Conservation (phyloP, 2,888 invertebrate genomes). For the Cabera pusaria region DNA sequence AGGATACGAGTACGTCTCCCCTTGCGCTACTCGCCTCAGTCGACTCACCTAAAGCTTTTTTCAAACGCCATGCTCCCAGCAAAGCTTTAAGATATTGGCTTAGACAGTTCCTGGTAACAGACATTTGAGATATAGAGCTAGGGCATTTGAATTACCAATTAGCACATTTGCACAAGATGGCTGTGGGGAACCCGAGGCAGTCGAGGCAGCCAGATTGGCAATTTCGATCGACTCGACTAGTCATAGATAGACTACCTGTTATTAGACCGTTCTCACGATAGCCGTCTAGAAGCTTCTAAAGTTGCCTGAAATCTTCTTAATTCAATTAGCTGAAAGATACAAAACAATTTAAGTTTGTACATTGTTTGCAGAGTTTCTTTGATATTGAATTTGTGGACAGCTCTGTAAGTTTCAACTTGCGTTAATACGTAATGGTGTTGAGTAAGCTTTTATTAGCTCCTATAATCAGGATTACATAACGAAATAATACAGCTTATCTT, state of each 20-base stretch:
- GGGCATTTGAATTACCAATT: conserved; percentile 25
- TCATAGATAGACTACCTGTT: conserved; percentile 11
- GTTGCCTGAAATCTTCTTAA: conserved; percentile 10
- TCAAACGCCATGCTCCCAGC: conserved; percentile 6
- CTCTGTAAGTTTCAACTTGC: conserved; percentile 4
- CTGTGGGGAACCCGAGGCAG: conserved; percentile 13
- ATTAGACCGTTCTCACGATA: conserved; percentile 9
- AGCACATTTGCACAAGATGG: conserved; percentile 25
- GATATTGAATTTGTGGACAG: conserved; percentile 12
- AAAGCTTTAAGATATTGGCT: conserved; percentile 17
- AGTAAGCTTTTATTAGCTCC: too few species aligned
- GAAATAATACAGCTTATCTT: too few species aligned
- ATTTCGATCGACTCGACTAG: conserved; percentile 10
- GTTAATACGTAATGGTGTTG: conserved; percentile 7
- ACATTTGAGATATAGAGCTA: conserved; percentile 13
- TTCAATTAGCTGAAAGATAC: conserved; percentile 12
- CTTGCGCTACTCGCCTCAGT: conserved; percentile 2
- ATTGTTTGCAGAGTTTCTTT: conserved; percentile 10
- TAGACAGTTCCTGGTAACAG: conserved; percentile 17
- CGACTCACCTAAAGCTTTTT: conserved; percentile 6
- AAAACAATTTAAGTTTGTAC: conserved; percentile 11
- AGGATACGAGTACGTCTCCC: conserved; percentile 3
- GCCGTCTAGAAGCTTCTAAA: conserved; percentile 6
- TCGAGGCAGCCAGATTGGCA: conserved; percentile 20
- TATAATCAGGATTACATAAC: too few species aligned